Conservation (phyloP, 2,113 vertebrate genomes). For the Actenoides lindsayi region DNA sequence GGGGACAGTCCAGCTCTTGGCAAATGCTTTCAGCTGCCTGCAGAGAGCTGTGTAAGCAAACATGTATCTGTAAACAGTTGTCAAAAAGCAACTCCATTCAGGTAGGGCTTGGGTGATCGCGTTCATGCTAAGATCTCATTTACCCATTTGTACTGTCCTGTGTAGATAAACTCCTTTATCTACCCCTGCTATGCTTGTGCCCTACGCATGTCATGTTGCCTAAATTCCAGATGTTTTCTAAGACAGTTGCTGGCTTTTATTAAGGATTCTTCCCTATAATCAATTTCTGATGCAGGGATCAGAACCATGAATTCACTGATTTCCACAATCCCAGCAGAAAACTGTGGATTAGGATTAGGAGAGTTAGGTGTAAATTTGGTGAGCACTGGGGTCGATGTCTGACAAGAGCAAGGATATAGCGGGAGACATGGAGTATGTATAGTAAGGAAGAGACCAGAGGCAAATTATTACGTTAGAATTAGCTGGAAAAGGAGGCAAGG, state of each 20-base stretch:
- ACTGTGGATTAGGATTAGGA: not conserved
- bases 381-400: not conserved
- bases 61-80: not conserved
- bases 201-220: not conserved
- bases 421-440: not conserved
- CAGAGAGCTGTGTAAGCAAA: not conserved
- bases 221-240: not conserved
- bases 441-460: not conserved
- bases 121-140: not conserved
- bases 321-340: not conserved
- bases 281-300: not conserved
- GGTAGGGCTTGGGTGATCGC: not conserved
- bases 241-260: not conserved
- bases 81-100: not conserved
- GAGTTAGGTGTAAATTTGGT: not conserved
- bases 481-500: not conserved
- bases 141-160: not conserved
- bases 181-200: not conserved
- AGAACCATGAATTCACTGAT: not conserved
- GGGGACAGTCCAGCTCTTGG: not conserved
- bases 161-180: not conserved
- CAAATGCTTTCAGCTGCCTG: not conserved
- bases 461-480: not conserved
- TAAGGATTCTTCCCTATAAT: not conserved
- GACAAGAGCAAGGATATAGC: fast-evolving